Conservation (phyloP, 2,888 invertebrate genomes). For the Nemapogon koenigi region DNA sequence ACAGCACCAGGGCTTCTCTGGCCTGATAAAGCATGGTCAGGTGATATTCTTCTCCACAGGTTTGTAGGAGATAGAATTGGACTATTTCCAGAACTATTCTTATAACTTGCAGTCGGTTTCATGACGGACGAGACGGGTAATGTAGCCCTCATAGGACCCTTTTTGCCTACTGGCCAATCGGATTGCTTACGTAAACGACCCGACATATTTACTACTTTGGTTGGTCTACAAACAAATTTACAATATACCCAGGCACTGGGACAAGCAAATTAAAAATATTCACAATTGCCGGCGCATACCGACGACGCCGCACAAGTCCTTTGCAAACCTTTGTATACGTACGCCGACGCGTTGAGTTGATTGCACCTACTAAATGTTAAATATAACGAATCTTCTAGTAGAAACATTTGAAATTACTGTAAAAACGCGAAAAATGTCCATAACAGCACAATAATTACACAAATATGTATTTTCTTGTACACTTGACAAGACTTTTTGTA, state of each 20-base stretch:
- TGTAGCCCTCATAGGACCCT: constrained; percentile 78
- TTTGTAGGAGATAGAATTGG: constrained; percentile 72
- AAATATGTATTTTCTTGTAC: constrained; percentile 29
- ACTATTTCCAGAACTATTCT: constrained; percentile 67
- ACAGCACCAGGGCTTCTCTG: constrained; percentile 77
- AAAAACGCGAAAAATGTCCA: constrained; percentile 26
- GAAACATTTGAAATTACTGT: too few relatives aligned
- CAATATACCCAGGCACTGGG: constrained; percentile 16
- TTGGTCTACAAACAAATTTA: constrained; percentile 19
- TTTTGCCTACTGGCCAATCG: constrained; percentile 65
- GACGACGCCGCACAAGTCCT: constrained; percentile 51
- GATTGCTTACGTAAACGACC: constrained; percentile 72
- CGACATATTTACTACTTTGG: constrained; percentile 56
- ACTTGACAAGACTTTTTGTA: constrained; percentile 44
- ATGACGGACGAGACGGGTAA: constrained; percentile 77
- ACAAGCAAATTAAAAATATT: constrained; percentile 29
- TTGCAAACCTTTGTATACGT: constrained; percentile 33
- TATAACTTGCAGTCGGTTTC: constrained; percentile 68
- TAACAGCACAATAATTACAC: constrained; percentile 49
- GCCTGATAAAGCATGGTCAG: constrained; percentile 72
- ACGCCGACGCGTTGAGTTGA: too few relatives aligned
- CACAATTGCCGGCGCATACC: constrained; percentile 35
- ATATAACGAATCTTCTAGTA: too few relatives aligned
- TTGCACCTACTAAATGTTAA: constrained; percentile 20
- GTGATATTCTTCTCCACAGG: constrained; percentile 72